Evolutionary conservation across 2,797 vertebrate species (phyloP), one percentile per base, ranked within the genome.

Genomic region (Schizopygopsis malacanthus): DNA sequence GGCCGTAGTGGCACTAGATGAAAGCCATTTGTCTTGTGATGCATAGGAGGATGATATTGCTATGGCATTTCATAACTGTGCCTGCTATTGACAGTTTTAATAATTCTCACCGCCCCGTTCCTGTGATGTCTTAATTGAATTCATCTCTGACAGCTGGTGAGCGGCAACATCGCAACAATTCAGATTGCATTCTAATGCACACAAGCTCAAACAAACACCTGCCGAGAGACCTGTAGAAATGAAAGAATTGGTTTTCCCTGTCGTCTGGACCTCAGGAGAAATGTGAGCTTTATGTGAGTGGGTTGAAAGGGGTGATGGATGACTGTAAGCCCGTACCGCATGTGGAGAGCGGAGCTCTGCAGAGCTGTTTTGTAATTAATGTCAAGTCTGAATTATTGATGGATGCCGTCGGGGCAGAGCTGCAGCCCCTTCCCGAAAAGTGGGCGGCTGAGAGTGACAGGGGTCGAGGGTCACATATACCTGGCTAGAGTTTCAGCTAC

Each of bases 321-420:
- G 78, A 81, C 73, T 86, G 22, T 61, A 59, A 84, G 71, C 75
- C 28, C 11, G n/a, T 9, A 71, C 20, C 61, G 11, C 78, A 61
- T 56, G 45, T 18, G 10, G 72, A 86, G 75, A 72, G 79, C n/a
- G 41, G 52, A 67, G 43, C 83, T 59, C 59, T 47, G 43, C 69
- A 75, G n/a, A 73, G 79, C 25, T 33, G 25, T 78, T 69, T 56
- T 75, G 77, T 89, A 84, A 86, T 87, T 87, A 85, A 86, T 85
- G 85, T 87, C 61, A 87, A 87, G 82, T 28, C 59, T 89, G 86
- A 83, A 86, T 85, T 90, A 83, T 89, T 90, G 75, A 86, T 86
- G 87, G 67, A 75, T 25, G 59, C 61, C 59, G 47, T 71, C 2
- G 39, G 54, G 72, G 80, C 63, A 37, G 47, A 25, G 10, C 43